These are phyloP conservation scores for Spinus olivaceus DNA, from an alignment of 2,797 vertebrate genomes.

Conservation along the genomic window DNA sequence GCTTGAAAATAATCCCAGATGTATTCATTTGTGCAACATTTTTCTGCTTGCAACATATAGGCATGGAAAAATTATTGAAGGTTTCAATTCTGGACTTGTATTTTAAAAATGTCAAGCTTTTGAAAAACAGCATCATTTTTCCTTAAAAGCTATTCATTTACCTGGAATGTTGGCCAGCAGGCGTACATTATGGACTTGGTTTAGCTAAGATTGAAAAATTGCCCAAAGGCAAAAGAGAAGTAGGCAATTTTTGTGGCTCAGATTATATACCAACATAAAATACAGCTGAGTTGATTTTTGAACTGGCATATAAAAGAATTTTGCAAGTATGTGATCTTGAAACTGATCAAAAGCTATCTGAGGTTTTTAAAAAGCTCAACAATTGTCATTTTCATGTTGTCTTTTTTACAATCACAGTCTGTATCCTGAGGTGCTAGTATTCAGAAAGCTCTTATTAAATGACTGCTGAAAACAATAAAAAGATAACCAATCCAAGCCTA, in stretches of 20 bases:
- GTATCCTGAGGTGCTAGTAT: background rate
- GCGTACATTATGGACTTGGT: slow-evolving; percentile 76
- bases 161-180: slow-evolving; percentile 80
- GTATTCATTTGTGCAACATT: slow-evolving; percentile 81
- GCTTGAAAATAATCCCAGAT: slow-evolving; percentile 85
- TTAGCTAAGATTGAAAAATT: slow-evolving; percentile 77
- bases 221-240: slow-evolving; percentile 67
- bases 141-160: slow-evolving; percentile 81
- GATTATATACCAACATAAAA: slow-evolving; percentile 65
- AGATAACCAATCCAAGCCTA: background rate
- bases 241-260: slow-evolving; percentile 70
- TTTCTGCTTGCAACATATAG: slow-evolving; percentile 77
- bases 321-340: slow-evolving; percentile 6
- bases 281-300: slow-evolving; percentile 41
- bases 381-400: background rate
- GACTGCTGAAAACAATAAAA: slow-evolving; percentile 32
- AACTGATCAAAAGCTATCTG: slow-evolving; percentile 12
- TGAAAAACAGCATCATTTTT: slow-evolving; percentile 79
- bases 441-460: background rate
- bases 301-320: slow-evolving; percentile 9
- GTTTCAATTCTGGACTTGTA: slow-evolving; percentile 77
- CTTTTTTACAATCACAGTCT: slow-evolving; percentile 1
- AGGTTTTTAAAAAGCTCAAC: background rate
- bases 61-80: slow-evolving; percentile 79
- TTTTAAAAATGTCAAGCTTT: slow-evolving; percentile 78